A percentile compares a stretch with the other conserved stretches of the same genome.
Conservation (phyloP, 1,140 invertebrate species). For the Ctenoplectra terminalis region DNA sequence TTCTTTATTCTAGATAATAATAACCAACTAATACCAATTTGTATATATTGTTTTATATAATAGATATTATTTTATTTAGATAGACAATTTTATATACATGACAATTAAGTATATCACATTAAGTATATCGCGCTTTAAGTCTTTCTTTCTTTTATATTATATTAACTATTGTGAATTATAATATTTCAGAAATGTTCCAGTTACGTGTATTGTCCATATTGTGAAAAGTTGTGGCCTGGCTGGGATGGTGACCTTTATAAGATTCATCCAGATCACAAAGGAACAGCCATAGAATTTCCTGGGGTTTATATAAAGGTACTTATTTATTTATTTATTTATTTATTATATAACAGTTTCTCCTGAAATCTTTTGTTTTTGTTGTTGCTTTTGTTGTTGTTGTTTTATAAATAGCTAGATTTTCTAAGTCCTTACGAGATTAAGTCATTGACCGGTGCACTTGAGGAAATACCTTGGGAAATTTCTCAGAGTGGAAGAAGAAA, state of each 20-base stretch:
- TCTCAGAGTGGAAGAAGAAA: slow-evolving; percentile 98
- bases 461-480: slow-evolving; percentile 92
- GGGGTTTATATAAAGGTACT: slow-evolving; percentile 87
- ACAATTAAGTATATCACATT: slow-evolving; percentile 14
- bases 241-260: slow-evolving; percentile 86
- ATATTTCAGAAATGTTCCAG: slow-evolving; percentile 82
- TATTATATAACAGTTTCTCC: background rate
- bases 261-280: slow-evolving; percentile 87
- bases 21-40: too few species aligned
- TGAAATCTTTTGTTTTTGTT: too few species aligned
- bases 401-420: slow-evolving; percentile 86
- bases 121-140: too few species aligned
- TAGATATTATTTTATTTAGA: background rate
- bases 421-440: slow-evolving; percentile 88
- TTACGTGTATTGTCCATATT: slow-evolving; percentile 90
- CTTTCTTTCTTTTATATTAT: background rate
- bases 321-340: background rate
- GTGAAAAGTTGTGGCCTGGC: slow-evolving; percentile 89
- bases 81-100: background rate
- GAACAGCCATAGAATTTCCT: slow-evolving; percentile 85
- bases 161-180: slow-evolving; percentile 1
- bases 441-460: slow-evolving; percentile 87
- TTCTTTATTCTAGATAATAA: background rate
- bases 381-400: too few species aligned
- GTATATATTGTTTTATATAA: too few species aligned